Evolutionary conservation across 2,113 vertebrate genomes (phyloP).

Genomic region (Tamias sibiricus): DNA sequence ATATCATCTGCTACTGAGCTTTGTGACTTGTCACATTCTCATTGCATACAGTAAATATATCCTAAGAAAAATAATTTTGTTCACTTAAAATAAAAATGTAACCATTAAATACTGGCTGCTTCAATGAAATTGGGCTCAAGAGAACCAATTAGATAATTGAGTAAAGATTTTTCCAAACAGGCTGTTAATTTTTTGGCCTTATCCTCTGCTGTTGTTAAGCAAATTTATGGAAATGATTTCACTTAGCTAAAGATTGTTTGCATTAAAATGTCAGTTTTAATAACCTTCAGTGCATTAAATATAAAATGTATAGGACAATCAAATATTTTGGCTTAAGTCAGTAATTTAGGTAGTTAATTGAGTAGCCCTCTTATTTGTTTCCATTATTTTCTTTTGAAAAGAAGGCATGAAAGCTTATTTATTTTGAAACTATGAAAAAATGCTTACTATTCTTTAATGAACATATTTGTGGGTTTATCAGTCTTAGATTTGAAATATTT

Average conservation of each 20-base stretch:
- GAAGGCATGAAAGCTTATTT: slow-evolving; percentile 12
- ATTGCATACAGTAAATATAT: neutral
- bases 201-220: slow-evolving; percentile 16
- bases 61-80: neutral
- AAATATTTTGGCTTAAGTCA: slow-evolving; percentile 18
- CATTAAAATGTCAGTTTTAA: slow-evolving; percentile 51
- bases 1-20: slow-evolving; percentile 12
- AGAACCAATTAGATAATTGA: slow-evolving; percentile 46
- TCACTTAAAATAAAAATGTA: slow-evolving; percentile 37
- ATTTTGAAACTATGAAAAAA: slow-evolving; percentile 56
- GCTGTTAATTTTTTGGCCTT: neutral
- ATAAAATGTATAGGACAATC: neutral
- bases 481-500: slow-evolving; percentile 58
- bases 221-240: neutral
- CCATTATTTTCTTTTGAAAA: slow-evolving; percentile 44
- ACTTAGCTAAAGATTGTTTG: slow-evolving; percentile 3
- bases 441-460: slow-evolving; percentile 37
- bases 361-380: slow-evolving; percentile 25
- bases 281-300: neutral
- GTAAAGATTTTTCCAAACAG: neutral
- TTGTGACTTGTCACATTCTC: slow-evolving; percentile 23
- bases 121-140: slow-evolving; percentile 14
- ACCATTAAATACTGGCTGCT: neutral
- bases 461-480: neutral
- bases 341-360: slow-evolving; percentile 23